Base-by-base conservation (phyloP, 1,140 invertebrate genomes). In the Araneus ventricosus region DNA sequence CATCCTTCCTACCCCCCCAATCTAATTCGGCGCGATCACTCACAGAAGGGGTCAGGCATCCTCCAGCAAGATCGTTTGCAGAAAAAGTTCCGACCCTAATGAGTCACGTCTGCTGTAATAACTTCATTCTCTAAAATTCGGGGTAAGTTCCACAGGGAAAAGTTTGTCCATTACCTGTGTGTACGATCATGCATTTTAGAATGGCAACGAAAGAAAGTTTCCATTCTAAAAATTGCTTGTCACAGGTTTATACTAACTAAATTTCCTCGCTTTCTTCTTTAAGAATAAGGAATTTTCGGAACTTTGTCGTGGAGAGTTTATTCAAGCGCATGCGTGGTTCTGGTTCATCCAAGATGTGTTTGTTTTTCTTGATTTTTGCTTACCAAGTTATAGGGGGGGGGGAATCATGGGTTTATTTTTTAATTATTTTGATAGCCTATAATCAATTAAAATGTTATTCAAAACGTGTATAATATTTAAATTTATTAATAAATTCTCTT, bases 71-170 rank as follows among this genome's bases (percentile, higher is more conserved):
- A 34, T 75, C 70, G 70, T 75, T 75, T 75, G 70, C 70, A 61
- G 84, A 86, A 59, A 86, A 86, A 86, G 84, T 86, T 86, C n/a
- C 70, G 14, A 22, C 52, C 45, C 57, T 86, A 86, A 86, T 86
- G 84, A 86, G 84, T 86, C 84, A 86, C 84, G 84, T 86, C 57
- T 30, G 17, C 30, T 10, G 57, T 61, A 86, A 86, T 86, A 86
- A 86, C 84, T 86, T 61, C 45, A 52, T 86, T 86, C 84, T 61
- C 57, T 61, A 86, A 86, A 86, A 86, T 86, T 86, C 34, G 37
- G 52, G 27, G 52, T 37, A 22, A 20, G 8, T 41, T 27, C 80
- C 41, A 24, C 10, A 7, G 80, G 80, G 80, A 82, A n/a, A 82
- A 41, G 24, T 82, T 52, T 82, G 37, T 45, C 80, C 80, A 82